Conservation (phyloP, 2,797 vertebrate genomes). For the Microtus agrestis region DNA sequence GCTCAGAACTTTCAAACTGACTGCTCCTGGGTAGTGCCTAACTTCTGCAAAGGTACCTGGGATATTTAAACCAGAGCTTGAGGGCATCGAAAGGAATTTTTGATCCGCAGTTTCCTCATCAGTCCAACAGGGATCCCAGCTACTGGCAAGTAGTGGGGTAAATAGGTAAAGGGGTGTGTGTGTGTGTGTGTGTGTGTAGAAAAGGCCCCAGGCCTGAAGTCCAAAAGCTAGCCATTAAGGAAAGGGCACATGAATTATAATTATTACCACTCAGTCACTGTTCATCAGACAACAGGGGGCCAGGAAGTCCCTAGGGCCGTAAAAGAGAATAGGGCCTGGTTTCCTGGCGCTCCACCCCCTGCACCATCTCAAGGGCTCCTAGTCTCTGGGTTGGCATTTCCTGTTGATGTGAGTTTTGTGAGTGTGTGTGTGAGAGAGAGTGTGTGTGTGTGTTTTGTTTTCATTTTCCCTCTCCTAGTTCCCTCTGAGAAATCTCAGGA, state of each 20-base stretch:
- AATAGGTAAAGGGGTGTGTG: background rate
- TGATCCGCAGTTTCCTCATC: background rate
- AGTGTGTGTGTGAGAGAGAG: too few relatives aligned
- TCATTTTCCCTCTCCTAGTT: constrained; percentile 45
- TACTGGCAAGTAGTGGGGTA: background rate
- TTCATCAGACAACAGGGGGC: background rate
- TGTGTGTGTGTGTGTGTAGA: background rate
- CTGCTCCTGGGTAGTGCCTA: background rate
- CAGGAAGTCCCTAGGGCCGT: background rate
- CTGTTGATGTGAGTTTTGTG: constrained; percentile 72
- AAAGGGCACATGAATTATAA: background rate
- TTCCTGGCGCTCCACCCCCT: background rate
- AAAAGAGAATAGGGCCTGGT: background rate
- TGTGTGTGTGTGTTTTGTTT: background rate
- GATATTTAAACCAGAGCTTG: background rate
- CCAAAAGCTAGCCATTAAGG: background rate
- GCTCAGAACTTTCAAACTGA: background rate
- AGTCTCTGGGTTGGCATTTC: constrained; percentile 74
- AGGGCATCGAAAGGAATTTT: background rate
- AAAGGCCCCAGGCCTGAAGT: background rate
- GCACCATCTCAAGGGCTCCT: background rate
- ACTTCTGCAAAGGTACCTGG: background rate
- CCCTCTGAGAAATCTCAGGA: constrained; percentile 45
- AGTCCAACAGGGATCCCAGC: background rate
- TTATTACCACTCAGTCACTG: background rate